Conservation (phyloP, 2,113 vertebrate genomes). For the Amphiprion ocellaris region DNA sequence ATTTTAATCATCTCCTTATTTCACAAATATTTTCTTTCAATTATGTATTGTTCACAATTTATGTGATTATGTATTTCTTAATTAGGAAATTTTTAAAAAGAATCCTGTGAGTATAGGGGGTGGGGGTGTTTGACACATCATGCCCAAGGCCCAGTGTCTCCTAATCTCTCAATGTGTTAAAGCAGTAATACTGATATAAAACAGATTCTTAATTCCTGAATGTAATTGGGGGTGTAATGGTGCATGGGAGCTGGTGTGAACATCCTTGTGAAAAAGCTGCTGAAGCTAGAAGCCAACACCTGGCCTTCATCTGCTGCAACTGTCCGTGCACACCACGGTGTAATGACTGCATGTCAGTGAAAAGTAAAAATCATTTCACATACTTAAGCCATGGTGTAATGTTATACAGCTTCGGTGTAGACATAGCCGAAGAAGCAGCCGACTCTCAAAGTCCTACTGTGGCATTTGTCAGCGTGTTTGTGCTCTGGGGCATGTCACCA, state of each 20-base stretch:
- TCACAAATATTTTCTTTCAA: too few relatives aligned
- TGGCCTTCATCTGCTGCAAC: background rate
- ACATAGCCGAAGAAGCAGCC: background rate
- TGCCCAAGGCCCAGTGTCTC: background rate
- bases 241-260: background rate
- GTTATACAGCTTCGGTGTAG: background rate
- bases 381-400: background rate
- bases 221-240: too few relatives aligned
- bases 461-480: slow-evolving; percentile 21
- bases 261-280: background rate
- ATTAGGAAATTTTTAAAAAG: background rate
- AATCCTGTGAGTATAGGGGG: slow-evolving; percentile 5
- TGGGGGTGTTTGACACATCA: slow-evolving; percentile 2
- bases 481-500: slow-evolving; percentile 53
- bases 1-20: too few relatives aligned
- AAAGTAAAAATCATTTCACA: background rate
- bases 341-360: background rate
- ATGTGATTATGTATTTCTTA: background rate
- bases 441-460: background rate
- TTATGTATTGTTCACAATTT: too few relatives aligned
- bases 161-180: background rate
- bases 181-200: background rate
- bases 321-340: background rate
- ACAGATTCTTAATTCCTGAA: too few relatives aligned
- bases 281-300: background rate